These are phyloP conservation scores for Caiman crocodilus DNA, from an alignment of 2,797 vertebrate species.

Conservation along the genomic window DNA sequence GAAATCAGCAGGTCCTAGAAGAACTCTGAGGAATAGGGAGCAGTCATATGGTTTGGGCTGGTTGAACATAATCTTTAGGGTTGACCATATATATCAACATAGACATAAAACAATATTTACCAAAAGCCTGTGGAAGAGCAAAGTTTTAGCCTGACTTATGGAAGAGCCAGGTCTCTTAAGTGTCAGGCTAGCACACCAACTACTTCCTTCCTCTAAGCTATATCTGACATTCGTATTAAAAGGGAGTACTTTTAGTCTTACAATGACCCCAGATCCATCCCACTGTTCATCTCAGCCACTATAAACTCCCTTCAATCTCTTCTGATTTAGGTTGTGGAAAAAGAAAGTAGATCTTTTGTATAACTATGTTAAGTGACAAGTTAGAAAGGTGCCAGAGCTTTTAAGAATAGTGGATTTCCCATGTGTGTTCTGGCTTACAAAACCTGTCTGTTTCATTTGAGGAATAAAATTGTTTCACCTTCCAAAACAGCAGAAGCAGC, in stretches of 20 bases:
- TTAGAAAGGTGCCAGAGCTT: slow-evolving; percentile 74
- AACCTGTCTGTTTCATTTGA: slow-evolving; percentile 74
- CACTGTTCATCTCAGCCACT: neutral
- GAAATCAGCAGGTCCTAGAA: too few species aligned
- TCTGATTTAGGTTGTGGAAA: slow-evolving; percentile 66
- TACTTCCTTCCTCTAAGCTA: neutral
- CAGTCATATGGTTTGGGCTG: neutral
- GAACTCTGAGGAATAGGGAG: neutral
- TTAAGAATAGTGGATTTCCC: slow-evolving; percentile 82
- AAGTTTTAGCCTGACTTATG: neutral
- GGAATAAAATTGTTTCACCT: slow-evolving; percentile 78
- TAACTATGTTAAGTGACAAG: slow-evolving; percentile 65
- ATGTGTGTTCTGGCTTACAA: slow-evolving; percentile 79
- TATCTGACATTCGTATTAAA: slow-evolving; percentile 12
- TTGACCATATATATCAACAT: slow-evolving; percentile 37
- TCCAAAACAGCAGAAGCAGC: slow-evolving; percentile 68
- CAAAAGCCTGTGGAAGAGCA: slow-evolving; percentile 36
- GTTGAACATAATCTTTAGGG: neutral
- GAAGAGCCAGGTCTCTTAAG: neutral
- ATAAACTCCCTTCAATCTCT: slow-evolving; percentile 21
- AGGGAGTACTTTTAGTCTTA: neutral
- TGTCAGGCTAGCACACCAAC: slow-evolving; percentile 10
- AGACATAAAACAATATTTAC: slow-evolving; percentile 46
- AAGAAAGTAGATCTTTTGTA: slow-evolving; percentile 74
- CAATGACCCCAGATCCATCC: neutral